These are phyloP conservation scores for Motacilla tschutschensis DNA, from an alignment of 2,113 vertebrate species.

Conservation along the genomic window DNA sequence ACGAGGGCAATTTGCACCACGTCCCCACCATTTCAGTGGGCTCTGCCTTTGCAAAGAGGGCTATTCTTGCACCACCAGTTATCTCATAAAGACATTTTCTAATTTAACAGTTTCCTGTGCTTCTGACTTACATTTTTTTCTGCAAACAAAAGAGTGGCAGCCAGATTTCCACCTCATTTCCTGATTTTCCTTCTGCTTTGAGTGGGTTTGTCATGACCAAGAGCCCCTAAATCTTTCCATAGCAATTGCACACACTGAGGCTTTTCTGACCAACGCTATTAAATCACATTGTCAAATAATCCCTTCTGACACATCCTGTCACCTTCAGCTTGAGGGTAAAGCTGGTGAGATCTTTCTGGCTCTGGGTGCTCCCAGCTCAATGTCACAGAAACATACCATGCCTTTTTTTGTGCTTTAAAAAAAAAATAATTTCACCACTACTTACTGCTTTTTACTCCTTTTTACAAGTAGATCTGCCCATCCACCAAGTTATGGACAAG, in stretches of 20 bases:
- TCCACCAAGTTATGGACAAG: slow-evolving; percentile 36
- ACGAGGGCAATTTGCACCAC: not conserved
- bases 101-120: slow-evolving; percentile 54
- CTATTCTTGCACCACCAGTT: slow-evolving; percentile 23
- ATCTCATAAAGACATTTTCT: slow-evolving; percentile 60
- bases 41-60: not conserved
- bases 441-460: not conserved
- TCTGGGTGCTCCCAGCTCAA: not conserved
- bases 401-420: not conserved
- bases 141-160: not conserved
- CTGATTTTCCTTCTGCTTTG: slow-evolving; percentile 17
- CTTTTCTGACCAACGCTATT: not conserved
- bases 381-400: not conserved
- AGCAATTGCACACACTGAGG: not conserved
- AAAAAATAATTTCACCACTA: not conserved
- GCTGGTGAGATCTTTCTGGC: slow-evolving; percentile 10
- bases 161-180: slow-evolving; percentile 34
- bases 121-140: slow-evolving; percentile 18
- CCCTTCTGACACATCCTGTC: not conserved
- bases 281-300: not conserved
- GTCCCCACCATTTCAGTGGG: not conserved
- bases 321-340: not conserved
- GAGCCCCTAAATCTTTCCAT: slow-evolving; percentile 23
- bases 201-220: not conserved
- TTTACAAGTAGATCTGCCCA: not conserved